phyloP scores from a whole-genome alignment of 2,797 vertebrate genomes.

The Varecia variegata region DNA sequence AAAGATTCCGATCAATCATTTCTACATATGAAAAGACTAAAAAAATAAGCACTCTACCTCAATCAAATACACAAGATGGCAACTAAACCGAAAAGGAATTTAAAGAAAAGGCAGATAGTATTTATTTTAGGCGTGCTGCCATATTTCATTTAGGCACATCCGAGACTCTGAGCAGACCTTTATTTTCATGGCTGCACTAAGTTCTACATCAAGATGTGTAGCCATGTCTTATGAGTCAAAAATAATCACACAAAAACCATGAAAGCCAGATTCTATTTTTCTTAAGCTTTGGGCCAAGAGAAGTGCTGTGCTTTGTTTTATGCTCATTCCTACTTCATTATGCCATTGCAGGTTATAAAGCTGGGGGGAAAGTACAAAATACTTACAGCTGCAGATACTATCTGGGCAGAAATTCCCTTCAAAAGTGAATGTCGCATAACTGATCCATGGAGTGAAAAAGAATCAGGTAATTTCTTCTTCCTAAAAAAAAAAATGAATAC shows the following conservation, averaged over 20 bases:
- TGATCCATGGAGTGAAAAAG: slow-evolving; percentile 91
- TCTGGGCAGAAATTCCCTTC: slow-evolving; percentile 97
- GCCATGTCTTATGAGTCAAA: slow-evolving; percentile 57
- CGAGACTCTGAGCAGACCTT: slow-evolving; percentile 35
- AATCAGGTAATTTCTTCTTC: slow-evolving; percentile 86
- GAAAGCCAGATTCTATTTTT: slow-evolving; percentile 57
- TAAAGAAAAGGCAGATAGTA: not conserved
- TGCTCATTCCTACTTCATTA: slow-evolving; percentile 57
- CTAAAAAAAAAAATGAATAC: slow-evolving; percentile 64
- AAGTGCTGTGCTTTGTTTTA: slow-evolving; percentile 37
- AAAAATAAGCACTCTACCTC: slow-evolving; percentile 11
- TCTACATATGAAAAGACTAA: slow-evolving; percentile 45
- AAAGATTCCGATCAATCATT: slow-evolving; percentile 44
- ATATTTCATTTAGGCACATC: slow-evolving; percentile 37
- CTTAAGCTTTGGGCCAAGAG: slow-evolving; percentile 39
- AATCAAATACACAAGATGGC: slow-evolving; percentile 44
- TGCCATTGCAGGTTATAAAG: not conserved
- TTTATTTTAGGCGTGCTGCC: slow-evolving; percentile 25
- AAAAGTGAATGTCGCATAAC: slow-evolving; percentile 93
- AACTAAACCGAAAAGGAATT: slow-evolving; percentile 36
- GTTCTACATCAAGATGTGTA: slow-evolving; percentile 63
- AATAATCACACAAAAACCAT: slow-evolving; percentile 64
- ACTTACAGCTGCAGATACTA: slow-evolving; percentile 97
- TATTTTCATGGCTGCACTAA: slow-evolving; percentile 49
- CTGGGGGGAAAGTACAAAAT: slow-evolving; percentile 6